Evolutionary conservation across 2,797 vertebrate genomes (phyloP), one percentile per base, ranked within the genome.

Genomic region (Mallotus villosus): DNA sequence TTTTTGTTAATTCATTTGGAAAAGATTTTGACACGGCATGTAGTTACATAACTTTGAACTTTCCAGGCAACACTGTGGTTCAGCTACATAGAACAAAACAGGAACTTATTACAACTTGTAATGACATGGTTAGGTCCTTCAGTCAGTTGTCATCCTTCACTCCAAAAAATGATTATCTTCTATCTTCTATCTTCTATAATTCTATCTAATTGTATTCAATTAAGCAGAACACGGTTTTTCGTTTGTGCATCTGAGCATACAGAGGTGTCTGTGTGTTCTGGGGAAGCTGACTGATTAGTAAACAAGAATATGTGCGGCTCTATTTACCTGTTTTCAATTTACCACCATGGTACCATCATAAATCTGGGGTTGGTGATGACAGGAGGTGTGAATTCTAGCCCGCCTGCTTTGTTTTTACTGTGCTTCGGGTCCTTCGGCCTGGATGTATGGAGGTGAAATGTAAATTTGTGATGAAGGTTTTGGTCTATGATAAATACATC

Each of bases 241-340:
- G 1, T 29, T 5, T 3, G 27, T 29, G 12, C 12, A 14, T 46
- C 9, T 14, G 41, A 46, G 51, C 51, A n/a, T 22, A 60, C 21
- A 14, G 0, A 24, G 58, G 22, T 5, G 22, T 58, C 55, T 58
- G 55, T 58, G 55, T 58, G n/a, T 58, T 9, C 19, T 22, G 7
- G 55, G 8, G 5, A 3, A 21, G 2, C 4, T n/a, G 22, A 16
- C 24, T 55, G 19, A 27, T 37, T 6, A 3, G 24, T 19, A 6
- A 32, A 53, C 24, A 53, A 11, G 53, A 24, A 67, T 8, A 27
- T 53, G 49, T 53, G 65, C 17, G 24, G 24, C 24, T 53, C 27
- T 67, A 24, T 67, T 67, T n/a, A 53, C 49, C 24, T 67, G 46
- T 53, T 67, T 29, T 19, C 1, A 29, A 25, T 67, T 55, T 55